Evolutionary conservation across 2,113 vertebrate species (phyloP).

Genomic region (Aplodontia rufa): DNA sequence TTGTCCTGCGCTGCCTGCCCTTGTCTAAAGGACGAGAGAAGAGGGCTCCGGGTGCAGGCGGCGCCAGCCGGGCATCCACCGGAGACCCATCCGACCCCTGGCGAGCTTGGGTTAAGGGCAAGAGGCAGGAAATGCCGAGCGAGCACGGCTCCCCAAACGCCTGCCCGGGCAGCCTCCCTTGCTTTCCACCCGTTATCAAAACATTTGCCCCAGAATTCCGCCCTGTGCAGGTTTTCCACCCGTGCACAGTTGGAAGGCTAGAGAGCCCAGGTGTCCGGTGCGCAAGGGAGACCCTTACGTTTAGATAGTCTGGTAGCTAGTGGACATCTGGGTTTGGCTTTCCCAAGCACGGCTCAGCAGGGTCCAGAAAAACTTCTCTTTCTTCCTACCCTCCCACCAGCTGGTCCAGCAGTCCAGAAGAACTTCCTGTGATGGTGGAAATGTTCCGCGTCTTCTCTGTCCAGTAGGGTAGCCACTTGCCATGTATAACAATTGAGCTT

Average conservation of each 20-base stretch:
- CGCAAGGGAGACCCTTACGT: background rate
- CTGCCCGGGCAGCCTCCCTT: background rate
- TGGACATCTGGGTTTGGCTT: background rate
- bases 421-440: background rate
- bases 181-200: background rate
- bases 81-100: background rate
- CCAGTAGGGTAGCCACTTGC: background rate
- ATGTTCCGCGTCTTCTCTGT: background rate
- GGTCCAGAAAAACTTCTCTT: background rate
- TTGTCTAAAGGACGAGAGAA: constrained; percentile 57
- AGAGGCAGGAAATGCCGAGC: background rate
- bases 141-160: background rate
- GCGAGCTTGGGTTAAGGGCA: background rate
- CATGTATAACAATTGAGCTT: background rate
- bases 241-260: background rate
- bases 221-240: background rate
- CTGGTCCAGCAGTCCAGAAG: background rate
- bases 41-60: background rate
- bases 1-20: constrained; percentile 59
- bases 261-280: background rate
- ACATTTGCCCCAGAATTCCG: background rate
- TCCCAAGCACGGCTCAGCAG: background rate
- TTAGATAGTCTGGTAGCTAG: background rate
- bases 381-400: background rate
- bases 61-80: background rate